Evolutionary conservation across 2,797 vertebrate genomes (phyloP).

Genomic region (Naso thynnoides): DNA sequence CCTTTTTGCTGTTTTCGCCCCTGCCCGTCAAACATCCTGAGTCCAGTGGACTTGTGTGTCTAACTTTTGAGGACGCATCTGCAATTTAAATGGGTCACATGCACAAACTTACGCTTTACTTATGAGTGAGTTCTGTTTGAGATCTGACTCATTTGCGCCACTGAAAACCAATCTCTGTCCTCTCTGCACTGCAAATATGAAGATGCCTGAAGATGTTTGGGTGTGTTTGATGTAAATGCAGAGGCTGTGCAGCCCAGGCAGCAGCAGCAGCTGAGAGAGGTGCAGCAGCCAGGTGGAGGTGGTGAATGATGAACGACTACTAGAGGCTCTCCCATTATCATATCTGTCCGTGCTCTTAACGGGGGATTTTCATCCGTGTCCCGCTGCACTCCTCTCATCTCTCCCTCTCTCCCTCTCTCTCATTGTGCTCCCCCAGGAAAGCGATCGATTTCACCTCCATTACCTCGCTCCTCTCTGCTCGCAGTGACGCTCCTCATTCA

Average conservation of each 20-base stretch:
- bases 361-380: conserved; percentile 81
- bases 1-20: too few species aligned
- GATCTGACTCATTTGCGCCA: not conserved
- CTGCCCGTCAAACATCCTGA: too few species aligned
- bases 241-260: conserved; percentile 6
- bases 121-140: not conserved
- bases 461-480: conserved; percentile 69
- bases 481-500: conserved; percentile 46
- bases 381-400: conserved; percentile 67
- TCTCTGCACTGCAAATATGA: not conserved
- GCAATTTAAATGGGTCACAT: not conserved
- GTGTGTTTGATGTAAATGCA: conserved; percentile 19
- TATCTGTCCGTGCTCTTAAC: conserved; percentile 85
- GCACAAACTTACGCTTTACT: not conserved
- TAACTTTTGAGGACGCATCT: not conserved
- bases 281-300: conserved; percentile 74
- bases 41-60: not conserved
- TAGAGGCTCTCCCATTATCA: conserved; percentile 82
- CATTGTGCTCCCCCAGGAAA: conserved; percentile 70
- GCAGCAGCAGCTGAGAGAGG: conserved; percentile 25
- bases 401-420: conserved; percentile 34
- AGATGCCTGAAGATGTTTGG: not conserved
- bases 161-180: not conserved
- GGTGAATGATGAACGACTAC: conserved; percentile 81
- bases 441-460: conserved; percentile 84